These are phyloP conservation scores for Diadophis punctatus DNA, from an alignment of 2,113 vertebrate species.

Conservation along the genomic window DNA sequence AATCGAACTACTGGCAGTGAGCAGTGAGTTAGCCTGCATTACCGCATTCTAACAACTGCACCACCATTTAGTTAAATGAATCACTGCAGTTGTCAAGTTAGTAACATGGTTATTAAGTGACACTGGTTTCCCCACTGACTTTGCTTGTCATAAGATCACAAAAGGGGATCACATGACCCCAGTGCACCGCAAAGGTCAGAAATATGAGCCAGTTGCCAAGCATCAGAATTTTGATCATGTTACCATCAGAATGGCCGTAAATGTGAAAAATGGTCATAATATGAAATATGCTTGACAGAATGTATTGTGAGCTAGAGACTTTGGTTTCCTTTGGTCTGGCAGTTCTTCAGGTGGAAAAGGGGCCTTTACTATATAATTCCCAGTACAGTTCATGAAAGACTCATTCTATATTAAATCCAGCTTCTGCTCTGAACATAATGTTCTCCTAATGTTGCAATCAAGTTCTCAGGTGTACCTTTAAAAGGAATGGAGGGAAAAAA, in stretches of 20 bases:
- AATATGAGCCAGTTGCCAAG: too few species aligned
- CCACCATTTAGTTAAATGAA: too few species aligned
- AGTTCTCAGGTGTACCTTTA: constrained; percentile 48
- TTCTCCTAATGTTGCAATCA: constrained; percentile 54
- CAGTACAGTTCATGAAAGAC: constrained; percentile 38
- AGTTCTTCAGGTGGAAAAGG: constrained; percentile 30
- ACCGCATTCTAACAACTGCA: too few species aligned
- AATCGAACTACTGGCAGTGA: too few species aligned
- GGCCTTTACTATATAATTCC: constrained; percentile 46
- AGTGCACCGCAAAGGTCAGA: too few species aligned
- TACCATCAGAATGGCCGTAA: not conserved
- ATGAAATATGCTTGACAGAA: constrained; percentile 24
- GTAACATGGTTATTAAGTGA: too few species aligned
- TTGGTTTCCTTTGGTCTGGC: not conserved
- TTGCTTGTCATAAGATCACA: too few species aligned
- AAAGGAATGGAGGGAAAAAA: constrained; percentile 52
- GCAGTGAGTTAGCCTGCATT: too few species aligned
- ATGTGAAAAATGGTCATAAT: not conserved
- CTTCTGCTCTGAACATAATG: constrained; percentile 35
- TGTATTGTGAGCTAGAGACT: constrained; percentile 2
- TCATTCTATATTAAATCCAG: constrained; percentile 49
- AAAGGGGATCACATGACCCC: too few species aligned
- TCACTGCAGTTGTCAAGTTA: too few species aligned
- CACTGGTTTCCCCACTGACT: too few species aligned
- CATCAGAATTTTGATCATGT: not conserved